Evolutionary conservation across 2,113 vertebrate genomes (phyloP).

Genomic region (Oreochromis tanganicae): DNA sequence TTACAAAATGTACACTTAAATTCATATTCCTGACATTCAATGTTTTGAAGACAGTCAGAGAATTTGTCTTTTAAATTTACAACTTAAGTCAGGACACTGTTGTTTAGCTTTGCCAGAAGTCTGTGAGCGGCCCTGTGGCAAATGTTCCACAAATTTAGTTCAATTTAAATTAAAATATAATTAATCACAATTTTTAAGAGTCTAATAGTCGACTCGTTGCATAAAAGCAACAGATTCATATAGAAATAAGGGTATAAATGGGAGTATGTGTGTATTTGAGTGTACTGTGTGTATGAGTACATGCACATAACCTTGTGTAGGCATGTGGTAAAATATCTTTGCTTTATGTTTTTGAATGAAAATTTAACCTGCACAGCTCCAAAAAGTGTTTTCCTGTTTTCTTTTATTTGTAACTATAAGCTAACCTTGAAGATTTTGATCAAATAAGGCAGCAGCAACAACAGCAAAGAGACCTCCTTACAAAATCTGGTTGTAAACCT

Average conservation of each 20-base stretch:
- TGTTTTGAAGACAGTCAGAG: not conserved
- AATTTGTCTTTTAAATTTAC: not conserved
- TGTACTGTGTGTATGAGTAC: not conserved
- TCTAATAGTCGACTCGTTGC: rapidly evolving
- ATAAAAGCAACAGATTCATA: not conserved
- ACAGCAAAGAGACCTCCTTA: not conserved
- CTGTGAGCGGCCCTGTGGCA: not conserved
- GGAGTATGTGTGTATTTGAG: not conserved
- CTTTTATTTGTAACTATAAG: not conserved
- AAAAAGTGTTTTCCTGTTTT: not conserved
- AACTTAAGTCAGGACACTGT: not conserved
- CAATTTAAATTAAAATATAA: not conserved
- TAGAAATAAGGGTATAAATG: not conserved
- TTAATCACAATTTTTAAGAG: rapidly evolving
- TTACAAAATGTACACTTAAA: not conserved
- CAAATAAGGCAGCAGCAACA: not conserved
- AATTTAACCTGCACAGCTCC: not conserved
- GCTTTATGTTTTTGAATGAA: not conserved
- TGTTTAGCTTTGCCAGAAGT: not conserved
- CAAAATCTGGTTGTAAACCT: not conserved
- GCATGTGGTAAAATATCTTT: not conserved
- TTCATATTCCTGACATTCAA: not conserved
- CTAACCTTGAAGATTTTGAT: not conserved
- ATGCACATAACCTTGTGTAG: not conserved
- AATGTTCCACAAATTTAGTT: not conserved